These are phyloP conservation scores for Ferdinandea cuprea DNA, from an alignment of 2,888 invertebrate species.

Conservation along the genomic window DNA sequence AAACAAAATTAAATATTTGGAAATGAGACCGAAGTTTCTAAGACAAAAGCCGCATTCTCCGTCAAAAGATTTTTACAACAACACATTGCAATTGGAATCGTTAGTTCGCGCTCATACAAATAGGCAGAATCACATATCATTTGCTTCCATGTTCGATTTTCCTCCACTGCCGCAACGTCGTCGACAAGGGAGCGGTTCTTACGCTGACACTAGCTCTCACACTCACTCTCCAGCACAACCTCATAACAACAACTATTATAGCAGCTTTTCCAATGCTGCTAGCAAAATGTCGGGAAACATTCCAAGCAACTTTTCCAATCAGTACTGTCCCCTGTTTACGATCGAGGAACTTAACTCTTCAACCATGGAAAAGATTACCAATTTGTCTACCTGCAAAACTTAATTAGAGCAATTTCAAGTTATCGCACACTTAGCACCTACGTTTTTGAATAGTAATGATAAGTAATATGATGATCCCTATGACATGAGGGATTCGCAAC, in stretches of 20 bases:
- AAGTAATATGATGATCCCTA: too few species aligned
- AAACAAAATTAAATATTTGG: too few species aligned
- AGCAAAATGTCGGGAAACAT: not conserved
- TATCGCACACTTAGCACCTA: too few species aligned
- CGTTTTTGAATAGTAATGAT: too few species aligned
- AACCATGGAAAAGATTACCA: too few species aligned
- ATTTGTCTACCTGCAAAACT: not conserved
- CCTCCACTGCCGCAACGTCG: not conserved
- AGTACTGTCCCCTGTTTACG: too few species aligned
- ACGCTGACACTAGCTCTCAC: not conserved
- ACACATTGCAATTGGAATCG: not conserved
- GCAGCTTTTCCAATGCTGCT: not conserved
- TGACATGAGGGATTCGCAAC: too few species aligned
- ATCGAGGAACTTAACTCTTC: too few species aligned
- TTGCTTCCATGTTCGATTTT: not conserved
- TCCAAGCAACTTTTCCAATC: too few species aligned
- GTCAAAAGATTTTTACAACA: not conserved
- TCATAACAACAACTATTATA: not conserved
- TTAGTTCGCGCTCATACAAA: not conserved
- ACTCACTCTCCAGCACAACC: not conserved
- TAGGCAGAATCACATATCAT: not conserved
- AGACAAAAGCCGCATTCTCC: not conserved
- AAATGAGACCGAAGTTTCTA: not conserved
- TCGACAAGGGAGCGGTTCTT: not conserved
- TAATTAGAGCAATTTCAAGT: slow-evolving; percentile 1